Percentiles rank a stretch among this genome's conserved stretches.
These are phyloP conservation scores for Mareca strepera DNA, from an alignment of 2,797 vertebrate species.

Conservation along the genomic window DNA sequence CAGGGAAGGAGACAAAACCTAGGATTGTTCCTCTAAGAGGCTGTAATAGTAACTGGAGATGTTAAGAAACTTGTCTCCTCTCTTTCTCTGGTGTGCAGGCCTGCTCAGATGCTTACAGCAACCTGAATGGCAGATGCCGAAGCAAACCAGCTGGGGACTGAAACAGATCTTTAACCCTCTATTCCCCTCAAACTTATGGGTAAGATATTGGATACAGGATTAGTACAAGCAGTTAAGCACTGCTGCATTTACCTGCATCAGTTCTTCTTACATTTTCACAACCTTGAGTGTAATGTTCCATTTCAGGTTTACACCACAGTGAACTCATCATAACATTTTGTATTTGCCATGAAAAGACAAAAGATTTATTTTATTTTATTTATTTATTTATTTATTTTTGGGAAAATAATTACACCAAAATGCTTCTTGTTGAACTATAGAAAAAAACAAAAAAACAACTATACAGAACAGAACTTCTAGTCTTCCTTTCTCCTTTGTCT, in stretches of 20 bases:
- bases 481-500: not conserved
- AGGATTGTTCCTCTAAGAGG: not conserved
- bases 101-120: not conserved
- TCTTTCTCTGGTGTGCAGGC: not conserved
- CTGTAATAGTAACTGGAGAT: not conserved
- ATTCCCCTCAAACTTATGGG: rapidly evolving
- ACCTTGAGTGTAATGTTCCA: not conserved
- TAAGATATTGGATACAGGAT: not conserved
- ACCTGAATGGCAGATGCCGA: not conserved
- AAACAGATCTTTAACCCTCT: not conserved
- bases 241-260: not conserved
- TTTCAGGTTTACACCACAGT: not conserved
- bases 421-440: too few relatives aligned
- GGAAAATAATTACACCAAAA: not conserved
- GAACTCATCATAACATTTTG: not conserved
- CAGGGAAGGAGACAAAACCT: not conserved
- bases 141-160: not conserved
- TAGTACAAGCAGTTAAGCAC: not conserved
- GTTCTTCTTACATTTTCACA: not conserved
- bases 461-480: not conserved
- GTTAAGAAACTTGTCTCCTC: not conserved
- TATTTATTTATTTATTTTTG: not conserved
- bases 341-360: not conserved
- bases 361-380: not conserved
- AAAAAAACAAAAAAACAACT: not conserved